phyloP scores from a whole-genome alignment of 2,888 invertebrate species.

The Athalia rosae region DNA sequence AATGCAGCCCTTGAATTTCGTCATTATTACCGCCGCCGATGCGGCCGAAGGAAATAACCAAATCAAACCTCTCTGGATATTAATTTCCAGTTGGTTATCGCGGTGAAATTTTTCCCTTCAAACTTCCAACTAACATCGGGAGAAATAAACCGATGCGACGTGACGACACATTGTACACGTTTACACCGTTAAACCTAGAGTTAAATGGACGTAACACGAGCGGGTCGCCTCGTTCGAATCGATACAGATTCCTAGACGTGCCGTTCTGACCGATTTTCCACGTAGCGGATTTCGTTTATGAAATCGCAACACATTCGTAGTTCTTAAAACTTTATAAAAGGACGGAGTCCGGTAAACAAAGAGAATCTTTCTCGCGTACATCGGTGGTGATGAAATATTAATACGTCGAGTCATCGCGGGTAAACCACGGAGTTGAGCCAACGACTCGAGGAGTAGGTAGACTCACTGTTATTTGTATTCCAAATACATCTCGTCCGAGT shows the following conservation, averaged over 20 bases:
- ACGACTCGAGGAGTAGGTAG: no score
- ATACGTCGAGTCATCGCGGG: not conserved
- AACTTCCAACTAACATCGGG: not conserved
- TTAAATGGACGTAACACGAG: not conserved
- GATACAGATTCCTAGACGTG: slow-evolving; percentile 27
- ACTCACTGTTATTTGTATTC: no score
- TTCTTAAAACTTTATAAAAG: no score
- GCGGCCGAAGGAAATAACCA: slow-evolving; percentile 17
- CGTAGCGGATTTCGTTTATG: slow-evolving; percentile 14
- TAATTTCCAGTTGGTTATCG: slow-evolving; percentile 34
- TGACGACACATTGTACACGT: no score
- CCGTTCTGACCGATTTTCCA: slow-evolving; percentile 6
- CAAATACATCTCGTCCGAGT: no score
- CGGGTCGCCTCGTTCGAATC: not conserved
- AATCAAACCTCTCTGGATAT: slow-evolving; percentile 29
- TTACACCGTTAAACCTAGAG: not conserved
- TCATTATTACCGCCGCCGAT: not conserved
- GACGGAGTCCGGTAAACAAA: no score
- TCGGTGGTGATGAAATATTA: not conserved
- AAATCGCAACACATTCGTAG: not conserved
- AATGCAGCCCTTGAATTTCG: no score
- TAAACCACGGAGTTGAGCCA: not conserved
- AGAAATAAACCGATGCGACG: not conserved
- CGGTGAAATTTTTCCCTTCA: not conserved
- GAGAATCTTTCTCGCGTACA: not conserved